A percentile compares a stretch with the other conserved stretches of the same genome.
These are phyloP conservation scores for Lathronympha strigana DNA, from an alignment of 2,888 invertebrate genomes.

Conservation along the genomic window DNA sequence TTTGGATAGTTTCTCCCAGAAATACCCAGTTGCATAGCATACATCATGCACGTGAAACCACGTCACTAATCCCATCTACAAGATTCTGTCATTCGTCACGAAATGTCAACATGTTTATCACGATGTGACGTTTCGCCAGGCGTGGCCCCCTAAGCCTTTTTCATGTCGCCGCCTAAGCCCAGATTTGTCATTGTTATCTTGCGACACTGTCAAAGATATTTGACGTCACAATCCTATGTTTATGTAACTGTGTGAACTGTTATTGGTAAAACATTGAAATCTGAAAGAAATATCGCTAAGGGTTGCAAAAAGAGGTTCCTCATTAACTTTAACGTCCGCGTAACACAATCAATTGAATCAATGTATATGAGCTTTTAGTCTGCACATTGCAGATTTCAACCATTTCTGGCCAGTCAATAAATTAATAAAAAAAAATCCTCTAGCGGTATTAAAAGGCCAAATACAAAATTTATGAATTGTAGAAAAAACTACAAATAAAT, in stretches of 20 bases:
- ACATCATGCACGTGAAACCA: slow-evolving; percentile 2
- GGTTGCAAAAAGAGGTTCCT: no score
- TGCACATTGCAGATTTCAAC: no score
- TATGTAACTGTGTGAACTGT: slow-evolving; percentile 10
- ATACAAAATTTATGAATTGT: no score
- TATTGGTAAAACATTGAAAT: neutral
- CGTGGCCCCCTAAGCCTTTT: slow-evolving; percentile 46
- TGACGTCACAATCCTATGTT: slow-evolving; percentile 24
- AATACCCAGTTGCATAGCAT: neutral
- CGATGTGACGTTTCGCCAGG: slow-evolving; percentile 24
- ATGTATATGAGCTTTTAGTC: no score
- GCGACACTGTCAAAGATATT: slow-evolving; percentile 46
- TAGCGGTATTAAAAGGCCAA: no score
- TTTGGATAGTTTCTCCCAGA: no score
- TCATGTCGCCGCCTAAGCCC: slow-evolving; percentile 66
- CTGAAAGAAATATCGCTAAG: neutral
- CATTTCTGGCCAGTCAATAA: no score
- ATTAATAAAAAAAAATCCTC: no score
- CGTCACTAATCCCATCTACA: slow-evolving; percentile 25
- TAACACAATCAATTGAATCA: no score
- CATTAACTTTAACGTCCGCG: no score
- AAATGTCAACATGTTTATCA: slow-evolving; percentile 16
- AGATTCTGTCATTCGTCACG: slow-evolving; percentile 35
- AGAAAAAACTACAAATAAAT: neutral
- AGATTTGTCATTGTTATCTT: slow-evolving; percentile 66